phyloP scores from a whole-genome alignment of 2,113 vertebrate genomes.

The Octodon degus region DNA sequence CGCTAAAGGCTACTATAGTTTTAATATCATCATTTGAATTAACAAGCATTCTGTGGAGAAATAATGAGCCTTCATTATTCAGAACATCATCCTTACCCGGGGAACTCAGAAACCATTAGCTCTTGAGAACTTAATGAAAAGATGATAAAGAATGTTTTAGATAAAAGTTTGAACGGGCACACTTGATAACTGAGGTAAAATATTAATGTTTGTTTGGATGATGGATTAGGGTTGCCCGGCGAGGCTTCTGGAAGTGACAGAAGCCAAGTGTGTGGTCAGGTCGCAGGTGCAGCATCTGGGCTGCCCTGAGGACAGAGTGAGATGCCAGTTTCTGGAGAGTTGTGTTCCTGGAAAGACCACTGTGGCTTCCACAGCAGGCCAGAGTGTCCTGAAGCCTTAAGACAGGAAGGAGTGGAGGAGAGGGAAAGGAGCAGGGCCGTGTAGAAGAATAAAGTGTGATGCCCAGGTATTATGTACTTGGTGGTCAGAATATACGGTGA shows the following conservation, averaged over 20 bases:
- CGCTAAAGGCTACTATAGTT: conserved; percentile 99
- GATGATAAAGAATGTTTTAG: conserved; percentile 99
- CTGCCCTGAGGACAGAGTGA: not conserved
- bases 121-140: conserved; percentile 99
- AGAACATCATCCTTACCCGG: conserved; percentile 99
- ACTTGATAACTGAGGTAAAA: conserved; percentile 99
- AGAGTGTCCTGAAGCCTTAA: not conserved
- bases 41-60: conserved; percentile 99
- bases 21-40: conserved; percentile 99
- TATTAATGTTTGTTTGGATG: conserved; percentile 95
- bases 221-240: conserved; percentile 89
- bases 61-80: conserved; percentile 99
- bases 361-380: rapidly evolving
- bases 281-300: not conserved
- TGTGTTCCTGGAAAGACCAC: not conserved
- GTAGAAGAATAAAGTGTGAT: not conserved
- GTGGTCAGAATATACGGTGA: not conserved
- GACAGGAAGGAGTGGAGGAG: rapidly evolving
- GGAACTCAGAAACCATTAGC: conserved; percentile 99
- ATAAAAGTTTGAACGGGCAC: conserved; percentile 99
- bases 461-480: not conserved
- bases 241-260: conserved; percentile 1
- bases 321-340: not conserved
- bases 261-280: conserved; percentile 66
- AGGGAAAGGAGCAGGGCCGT: no score